Evolutionary conservation across 1,140 invertebrate genomes (phyloP).

Genomic region (Bombus sylvicola): DNA sequence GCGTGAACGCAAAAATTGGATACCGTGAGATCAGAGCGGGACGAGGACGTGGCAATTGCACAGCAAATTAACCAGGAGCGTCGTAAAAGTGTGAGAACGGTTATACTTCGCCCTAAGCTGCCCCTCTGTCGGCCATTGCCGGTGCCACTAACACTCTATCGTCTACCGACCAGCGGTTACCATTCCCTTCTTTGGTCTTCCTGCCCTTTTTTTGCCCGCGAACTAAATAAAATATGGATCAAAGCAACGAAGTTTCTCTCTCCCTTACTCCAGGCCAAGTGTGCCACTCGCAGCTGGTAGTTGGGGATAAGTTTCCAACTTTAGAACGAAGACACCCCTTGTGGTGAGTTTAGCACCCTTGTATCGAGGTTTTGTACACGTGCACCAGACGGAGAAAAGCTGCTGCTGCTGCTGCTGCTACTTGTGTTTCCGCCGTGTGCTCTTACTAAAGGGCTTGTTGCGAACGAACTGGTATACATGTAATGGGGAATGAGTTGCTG

Average conservation of each 20-base stretch:
- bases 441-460: neutral
- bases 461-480: neutral
- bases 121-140: conserved; percentile 15
- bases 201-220: neutral
- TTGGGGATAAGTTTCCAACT: conserved; percentile 68
- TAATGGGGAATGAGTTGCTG: neutral
- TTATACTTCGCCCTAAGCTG: conserved; percentile 54
- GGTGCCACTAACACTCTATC: conserved; percentile 25
- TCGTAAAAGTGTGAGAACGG: conserved; percentile 55
- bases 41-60: conserved; percentile 58
- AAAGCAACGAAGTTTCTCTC: conserved; percentile 55
- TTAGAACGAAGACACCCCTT: conserved; percentile 57
- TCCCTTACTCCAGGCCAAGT: neutral
- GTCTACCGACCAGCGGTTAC: conserved; percentile 34
- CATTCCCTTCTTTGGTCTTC: conserved; percentile 8
- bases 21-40: conserved; percentile 14
- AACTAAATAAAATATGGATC: conserved; percentile 73
- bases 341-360: conserved; percentile 64
- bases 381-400: neutral
- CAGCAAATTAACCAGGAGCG: conserved; percentile 58
- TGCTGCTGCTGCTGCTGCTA: conserved; percentile 1
- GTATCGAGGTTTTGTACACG: conserved; percentile 58
- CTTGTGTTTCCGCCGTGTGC: conserved; percentile 14
- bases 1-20: conserved; percentile 57
- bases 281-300: conserved; percentile 27